Percentiles rank a stretch among this genome's conserved stretches.
Conservation (phyloP, 2,113 vertebrate species). For the Panthera tigris region DNA sequence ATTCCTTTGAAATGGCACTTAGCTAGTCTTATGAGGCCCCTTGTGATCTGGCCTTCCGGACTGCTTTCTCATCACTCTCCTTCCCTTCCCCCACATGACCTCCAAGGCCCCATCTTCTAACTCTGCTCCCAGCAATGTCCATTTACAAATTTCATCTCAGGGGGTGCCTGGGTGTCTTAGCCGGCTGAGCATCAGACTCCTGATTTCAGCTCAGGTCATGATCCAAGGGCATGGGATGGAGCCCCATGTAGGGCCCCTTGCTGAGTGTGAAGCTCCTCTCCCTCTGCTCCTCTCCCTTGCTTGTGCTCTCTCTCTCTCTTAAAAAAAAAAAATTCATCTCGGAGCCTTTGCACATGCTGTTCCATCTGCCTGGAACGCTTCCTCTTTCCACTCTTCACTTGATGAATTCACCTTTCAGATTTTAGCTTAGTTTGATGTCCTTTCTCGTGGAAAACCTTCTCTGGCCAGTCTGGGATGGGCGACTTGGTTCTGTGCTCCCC, state of each 20-base stretch:
- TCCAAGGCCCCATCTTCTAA: accelerated
- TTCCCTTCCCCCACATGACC: accelerated
- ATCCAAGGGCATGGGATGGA: neutral
- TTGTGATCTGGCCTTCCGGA: neutral
- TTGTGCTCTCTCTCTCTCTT: neutral
- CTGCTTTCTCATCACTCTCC: neutral
- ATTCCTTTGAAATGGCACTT: neutral
- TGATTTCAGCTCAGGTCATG: neutral
- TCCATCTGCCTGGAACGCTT: accelerated
- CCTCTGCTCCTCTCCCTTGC: neutral
- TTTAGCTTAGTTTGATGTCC: neutral
- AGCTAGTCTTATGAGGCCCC: neutral
- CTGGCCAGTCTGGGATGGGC: neutral
- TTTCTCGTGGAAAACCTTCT: neutral
- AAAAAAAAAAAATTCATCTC: neutral
- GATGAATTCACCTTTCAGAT: neutral
- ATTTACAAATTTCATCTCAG: neutral
- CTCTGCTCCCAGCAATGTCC: no score
- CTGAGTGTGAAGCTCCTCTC: neutral
- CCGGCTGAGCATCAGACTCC: neutral
- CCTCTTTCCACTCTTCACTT: no score
- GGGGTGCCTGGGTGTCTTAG: neutral
- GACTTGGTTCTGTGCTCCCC: neutral
- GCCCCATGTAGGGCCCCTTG: neutral
- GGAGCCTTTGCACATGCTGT: neutral